phyloP scores from a whole-genome alignment of 2,113 vertebrate species.

The Hypocryptadius cinnamomeus region DNA sequence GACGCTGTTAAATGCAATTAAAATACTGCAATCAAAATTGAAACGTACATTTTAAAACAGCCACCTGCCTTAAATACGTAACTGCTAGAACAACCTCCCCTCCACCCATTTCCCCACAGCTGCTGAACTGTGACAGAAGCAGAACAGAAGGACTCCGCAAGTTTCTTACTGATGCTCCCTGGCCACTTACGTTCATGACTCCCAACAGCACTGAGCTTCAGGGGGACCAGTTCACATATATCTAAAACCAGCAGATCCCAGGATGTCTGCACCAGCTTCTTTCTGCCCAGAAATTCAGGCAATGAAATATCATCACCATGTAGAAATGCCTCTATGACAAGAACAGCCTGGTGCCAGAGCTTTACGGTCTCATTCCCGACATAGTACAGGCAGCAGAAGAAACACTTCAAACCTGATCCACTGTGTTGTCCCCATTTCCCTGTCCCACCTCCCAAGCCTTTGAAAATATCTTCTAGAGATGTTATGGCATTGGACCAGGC shows the following conservation, averaged over 20 bases:
- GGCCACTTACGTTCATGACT: not conserved
- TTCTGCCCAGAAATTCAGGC: not conserved
- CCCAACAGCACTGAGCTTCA: not conserved
- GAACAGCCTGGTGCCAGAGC: not conserved
- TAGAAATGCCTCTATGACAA: not conserved
- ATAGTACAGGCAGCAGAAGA: not conserved
- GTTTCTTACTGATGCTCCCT: not conserved
- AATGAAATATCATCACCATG: not conserved
- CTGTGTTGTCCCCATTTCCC: not conserved
- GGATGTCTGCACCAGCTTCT: not conserved
- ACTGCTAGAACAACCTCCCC: conserved; percentile 32
- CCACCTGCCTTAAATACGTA: conserved; percentile 37
- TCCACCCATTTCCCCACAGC: conserved; percentile 34
- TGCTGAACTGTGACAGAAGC: not conserved
- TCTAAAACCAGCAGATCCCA: not conserved
- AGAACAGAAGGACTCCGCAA: not conserved
- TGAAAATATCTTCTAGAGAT: not conserved
- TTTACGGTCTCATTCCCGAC: not conserved
- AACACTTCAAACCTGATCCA: not conserved
- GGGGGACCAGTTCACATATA: not conserved
- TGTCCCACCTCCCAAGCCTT: not conserved
- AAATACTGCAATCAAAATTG: conserved; percentile 70
- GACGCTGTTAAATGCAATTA: conserved; percentile 70
- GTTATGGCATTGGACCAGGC: not conserved
- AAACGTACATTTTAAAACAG: conserved; percentile 60